phyloP scores from a whole-genome alignment of 2,888 invertebrate genomes.

The Lycia hirtaria region DNA sequence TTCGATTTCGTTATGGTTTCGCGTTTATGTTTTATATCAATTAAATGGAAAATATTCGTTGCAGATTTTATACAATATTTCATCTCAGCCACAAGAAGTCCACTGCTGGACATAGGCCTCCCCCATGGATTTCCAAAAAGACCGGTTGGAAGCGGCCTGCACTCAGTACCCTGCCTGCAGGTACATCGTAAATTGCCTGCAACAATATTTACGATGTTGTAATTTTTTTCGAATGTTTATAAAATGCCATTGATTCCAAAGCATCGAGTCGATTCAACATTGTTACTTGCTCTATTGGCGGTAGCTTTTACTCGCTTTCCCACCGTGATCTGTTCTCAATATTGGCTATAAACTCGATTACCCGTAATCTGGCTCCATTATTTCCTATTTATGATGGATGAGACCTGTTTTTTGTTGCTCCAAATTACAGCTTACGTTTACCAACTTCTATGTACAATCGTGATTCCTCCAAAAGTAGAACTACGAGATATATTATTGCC shows the following conservation, averaged over 20 bases:
- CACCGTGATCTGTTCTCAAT: conserved; percentile 19
- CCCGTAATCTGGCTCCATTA: conserved; percentile 7
- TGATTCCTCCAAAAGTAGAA: conserved; percentile 20
- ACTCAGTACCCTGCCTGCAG: no score
- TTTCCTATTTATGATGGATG: background rate
- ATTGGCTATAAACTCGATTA: conserved; percentile 7
- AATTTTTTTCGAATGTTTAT: conserved; percentile 18
- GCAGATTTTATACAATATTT: background rate
- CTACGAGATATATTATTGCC: background rate
- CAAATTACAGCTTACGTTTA: no score
- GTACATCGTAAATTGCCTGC: no score
- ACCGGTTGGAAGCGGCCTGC: no score
- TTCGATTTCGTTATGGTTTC: background rate
- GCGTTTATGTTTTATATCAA: conserved; percentile 2
- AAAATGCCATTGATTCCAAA: conserved; percentile 14
- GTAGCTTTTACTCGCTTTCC: conserved; percentile 38
- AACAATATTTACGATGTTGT: background rate
- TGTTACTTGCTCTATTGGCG: conserved; percentile 14
- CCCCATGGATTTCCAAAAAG: no score
- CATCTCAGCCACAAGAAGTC: no score
- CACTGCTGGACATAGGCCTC: no score
- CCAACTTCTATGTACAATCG: background rate
- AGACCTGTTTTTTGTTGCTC: background rate
- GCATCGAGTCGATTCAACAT: conserved; percentile 3
- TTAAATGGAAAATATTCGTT: background rate